These are phyloP conservation scores for Autographa pulchrina DNA, from an alignment of 2,888 invertebrate genomes.

Conservation along the genomic window DNA sequence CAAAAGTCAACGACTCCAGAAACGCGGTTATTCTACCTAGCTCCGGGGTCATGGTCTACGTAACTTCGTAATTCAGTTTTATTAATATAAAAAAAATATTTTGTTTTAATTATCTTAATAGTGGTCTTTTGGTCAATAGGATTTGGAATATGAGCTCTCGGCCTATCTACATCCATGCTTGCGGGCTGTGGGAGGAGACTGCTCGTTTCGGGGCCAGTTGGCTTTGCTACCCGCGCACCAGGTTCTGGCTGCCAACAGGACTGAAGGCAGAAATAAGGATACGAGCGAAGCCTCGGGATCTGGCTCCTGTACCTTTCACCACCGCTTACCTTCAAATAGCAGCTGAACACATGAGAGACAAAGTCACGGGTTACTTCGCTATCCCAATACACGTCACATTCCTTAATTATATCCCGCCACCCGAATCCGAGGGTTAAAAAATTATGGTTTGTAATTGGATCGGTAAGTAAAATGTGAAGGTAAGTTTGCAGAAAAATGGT, in stretches of 20 bases:
- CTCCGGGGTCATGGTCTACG: no score
- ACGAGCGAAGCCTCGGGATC: conserved; percentile 68
- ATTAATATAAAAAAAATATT: neutral
- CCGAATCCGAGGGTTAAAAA: conserved; percentile 3
- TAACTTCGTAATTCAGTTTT: neutral
- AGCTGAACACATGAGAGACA: conserved; percentile 74
- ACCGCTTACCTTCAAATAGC: conserved; percentile 71
- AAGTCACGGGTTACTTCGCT: conserved; percentile 71
- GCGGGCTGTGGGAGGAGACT: conserved; percentile 73
- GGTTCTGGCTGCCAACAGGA: conserved; percentile 76
- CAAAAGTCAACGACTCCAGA: neutral
- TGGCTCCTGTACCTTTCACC: conserved; percentile 63
- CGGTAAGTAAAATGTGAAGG: neutral
- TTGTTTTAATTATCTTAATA: neutral
- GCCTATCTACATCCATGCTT: conserved; percentile 73
- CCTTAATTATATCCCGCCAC: conserved; percentile 62
- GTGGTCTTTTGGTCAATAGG: conserved; percentile 58
- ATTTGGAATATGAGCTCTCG: conserved; percentile 71
- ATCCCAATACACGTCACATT: conserved; percentile 75
- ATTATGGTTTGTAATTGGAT: neutral
- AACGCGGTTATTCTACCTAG: neutral
- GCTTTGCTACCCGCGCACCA: conserved; percentile 73
- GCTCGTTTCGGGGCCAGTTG: conserved; percentile 75
- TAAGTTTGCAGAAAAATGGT: neutral
- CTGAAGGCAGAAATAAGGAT: conserved; percentile 66